Evolutionary conservation across 2,797 vertebrate species (phyloP).

Genomic region (Zalophus californianus): DNA sequence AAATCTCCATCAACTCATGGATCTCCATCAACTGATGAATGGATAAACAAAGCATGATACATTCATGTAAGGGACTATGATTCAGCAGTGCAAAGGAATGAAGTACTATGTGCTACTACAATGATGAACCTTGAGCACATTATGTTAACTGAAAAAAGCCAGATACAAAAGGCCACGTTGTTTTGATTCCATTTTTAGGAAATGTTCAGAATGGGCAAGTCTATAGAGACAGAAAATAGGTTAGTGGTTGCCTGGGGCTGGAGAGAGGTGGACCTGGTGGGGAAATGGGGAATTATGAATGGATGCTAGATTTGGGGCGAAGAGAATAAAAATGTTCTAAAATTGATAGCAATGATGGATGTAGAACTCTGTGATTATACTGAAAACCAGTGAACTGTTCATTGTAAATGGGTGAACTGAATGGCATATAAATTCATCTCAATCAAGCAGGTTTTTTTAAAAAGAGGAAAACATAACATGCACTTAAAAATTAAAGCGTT

Average conservation of each 20-base stretch:
- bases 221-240: background rate
- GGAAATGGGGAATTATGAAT: background rate
- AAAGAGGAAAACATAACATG: background rate
- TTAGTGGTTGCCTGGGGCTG: background rate
- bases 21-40: background rate
- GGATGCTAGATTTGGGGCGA: background rate
- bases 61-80: background rate
- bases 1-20: background rate
- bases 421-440: background rate
- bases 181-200: slow-evolving; percentile 45
- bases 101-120: background rate
- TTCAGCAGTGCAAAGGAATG: background rate
- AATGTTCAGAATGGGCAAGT: background rate
- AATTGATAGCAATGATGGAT: background rate
- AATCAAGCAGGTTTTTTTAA: background rate
- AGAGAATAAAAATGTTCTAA: background rate
- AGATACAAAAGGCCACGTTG: background rate
- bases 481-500: background rate
- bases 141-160: background rate
- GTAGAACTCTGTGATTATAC: background rate
- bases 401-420: slow-evolving; percentile 2
- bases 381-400: background rate
- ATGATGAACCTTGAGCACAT: background rate
- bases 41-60: background rate
- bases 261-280: background rate